Evolutionary conservation across 2,888 invertebrate genomes (phyloP).

Genomic region (Lasius platythorax): DNA sequence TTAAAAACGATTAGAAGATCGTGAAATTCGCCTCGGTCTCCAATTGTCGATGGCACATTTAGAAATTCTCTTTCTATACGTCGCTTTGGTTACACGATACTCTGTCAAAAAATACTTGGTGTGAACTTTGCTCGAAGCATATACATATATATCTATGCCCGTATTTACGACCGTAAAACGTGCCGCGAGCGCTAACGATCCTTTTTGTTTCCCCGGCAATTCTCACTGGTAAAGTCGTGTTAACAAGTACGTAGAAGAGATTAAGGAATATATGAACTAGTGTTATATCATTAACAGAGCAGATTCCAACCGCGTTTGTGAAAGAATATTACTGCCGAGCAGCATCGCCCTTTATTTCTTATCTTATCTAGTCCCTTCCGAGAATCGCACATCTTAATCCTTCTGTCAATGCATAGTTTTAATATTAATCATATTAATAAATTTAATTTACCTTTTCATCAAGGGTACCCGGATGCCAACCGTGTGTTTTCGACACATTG

Average conservation of each 20-base stretch:
- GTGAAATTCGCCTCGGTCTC: not conserved
- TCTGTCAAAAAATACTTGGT: not conserved
- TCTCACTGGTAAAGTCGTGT: conserved; percentile 13
- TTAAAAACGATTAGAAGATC: not conserved
- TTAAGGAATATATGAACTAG: conserved; percentile 44
- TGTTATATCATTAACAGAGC: conserved; percentile 35
- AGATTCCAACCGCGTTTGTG: not conserved
- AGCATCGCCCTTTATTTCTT: not conserved
- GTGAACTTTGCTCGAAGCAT: not conserved
- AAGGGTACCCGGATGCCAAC: too few species aligned
- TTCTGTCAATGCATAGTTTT: too few species aligned
- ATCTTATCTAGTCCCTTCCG: too few species aligned
- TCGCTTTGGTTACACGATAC: not conserved
- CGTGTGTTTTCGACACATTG: too few species aligned
- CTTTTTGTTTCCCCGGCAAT: conserved; percentile 40
- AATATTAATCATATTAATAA: too few species aligned
- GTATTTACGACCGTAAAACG: conserved; percentile 63
- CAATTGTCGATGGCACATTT: not conserved
- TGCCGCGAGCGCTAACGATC: conserved; percentile 44
- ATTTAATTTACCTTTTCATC: too few species aligned
- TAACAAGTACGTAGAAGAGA: conserved; percentile 45
- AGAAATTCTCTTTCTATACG: not conserved
- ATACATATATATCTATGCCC: not conserved
- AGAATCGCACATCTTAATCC: too few species aligned
- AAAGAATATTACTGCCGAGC: not conserved